phyloP scores from a whole-genome alignment of 2,888 invertebrate genomes.

The Drosophila multiciliata region DNA sequence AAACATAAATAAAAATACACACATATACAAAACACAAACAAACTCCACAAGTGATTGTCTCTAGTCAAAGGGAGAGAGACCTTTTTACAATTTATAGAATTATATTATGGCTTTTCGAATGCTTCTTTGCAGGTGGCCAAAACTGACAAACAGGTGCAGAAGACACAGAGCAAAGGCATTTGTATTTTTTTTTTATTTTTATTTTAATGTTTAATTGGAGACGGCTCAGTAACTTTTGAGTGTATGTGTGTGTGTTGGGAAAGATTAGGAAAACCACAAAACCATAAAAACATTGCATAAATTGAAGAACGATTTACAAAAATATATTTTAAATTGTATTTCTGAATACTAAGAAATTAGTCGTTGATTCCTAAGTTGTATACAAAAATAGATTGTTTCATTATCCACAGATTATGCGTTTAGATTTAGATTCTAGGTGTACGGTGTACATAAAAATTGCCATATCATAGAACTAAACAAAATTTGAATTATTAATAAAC shows the following conservation, averaged over 20 bases:
- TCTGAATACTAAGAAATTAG: neutral
- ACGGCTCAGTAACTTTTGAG: slow-evolving; percentile 6
- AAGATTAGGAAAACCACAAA: slow-evolving; percentile 2
- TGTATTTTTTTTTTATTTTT: neutral
- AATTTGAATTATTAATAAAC: neutral
- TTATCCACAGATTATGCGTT: neutral
- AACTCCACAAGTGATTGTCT: slow-evolving; percentile 12
- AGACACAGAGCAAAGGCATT: neutral
- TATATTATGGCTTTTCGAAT: slow-evolving; percentile 47
- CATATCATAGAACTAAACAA: neutral
- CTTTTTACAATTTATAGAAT: slow-evolving; percentile 5
- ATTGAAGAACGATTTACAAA: neutral
- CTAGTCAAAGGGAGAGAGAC: slow-evolving; percentile 1
- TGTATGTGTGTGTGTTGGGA: neutral
- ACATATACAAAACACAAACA: slow-evolving; percentile 44
- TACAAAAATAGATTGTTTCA: neutral
- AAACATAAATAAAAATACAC: slow-evolving; percentile 39
- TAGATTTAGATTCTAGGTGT: too few species aligned
- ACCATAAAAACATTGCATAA: neutral
- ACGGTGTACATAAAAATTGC: neutral
- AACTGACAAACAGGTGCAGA: slow-evolving; percentile 36
- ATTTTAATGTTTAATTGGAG: neutral
- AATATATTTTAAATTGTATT: neutral
- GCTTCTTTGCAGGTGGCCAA: slow-evolving; percentile 14
- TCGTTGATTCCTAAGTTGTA: neutral